Evolutionary conservation across 1,140 invertebrate species (phyloP).

Genomic region (Drosophila nannoptera): DNA sequence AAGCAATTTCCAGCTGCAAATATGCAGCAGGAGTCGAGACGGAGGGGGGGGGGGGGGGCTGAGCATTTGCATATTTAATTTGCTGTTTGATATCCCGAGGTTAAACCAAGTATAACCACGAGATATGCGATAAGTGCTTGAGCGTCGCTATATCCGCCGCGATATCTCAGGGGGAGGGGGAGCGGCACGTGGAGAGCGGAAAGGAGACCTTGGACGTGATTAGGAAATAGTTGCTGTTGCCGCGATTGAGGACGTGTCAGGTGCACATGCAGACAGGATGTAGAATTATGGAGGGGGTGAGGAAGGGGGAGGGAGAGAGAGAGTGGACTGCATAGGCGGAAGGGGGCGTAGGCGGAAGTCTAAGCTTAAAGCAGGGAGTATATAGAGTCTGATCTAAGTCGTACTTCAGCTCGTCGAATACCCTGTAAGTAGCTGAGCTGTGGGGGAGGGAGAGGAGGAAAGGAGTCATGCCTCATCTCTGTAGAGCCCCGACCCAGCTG

Average conservation of each 20-base stretch:
- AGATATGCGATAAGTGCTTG: constrained; percentile 4
- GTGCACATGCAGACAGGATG: background rate
- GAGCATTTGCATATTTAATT: constrained; percentile 48
- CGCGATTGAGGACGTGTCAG: background rate
- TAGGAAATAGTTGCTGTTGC: background rate
- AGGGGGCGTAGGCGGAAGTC: too few relatives aligned
- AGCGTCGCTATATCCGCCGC: background rate
- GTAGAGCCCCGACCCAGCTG: too few relatives aligned
- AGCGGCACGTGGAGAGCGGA: background rate
- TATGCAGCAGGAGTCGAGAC: constrained; percentile 15
- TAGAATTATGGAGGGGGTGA: background rate
- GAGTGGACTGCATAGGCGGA: too few relatives aligned
- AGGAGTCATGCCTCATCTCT: too few relatives aligned
- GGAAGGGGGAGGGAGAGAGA: too few relatives aligned
- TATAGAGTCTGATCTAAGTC: too few relatives aligned
- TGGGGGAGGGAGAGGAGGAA: too few relatives aligned
- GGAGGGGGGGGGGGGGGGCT: background rate
- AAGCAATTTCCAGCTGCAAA: constrained; percentile 33
- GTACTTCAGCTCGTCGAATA: too few relatives aligned
- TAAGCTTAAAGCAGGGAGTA: too few relatives aligned
- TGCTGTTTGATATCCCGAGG: constrained; percentile 38
- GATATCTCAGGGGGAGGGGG: background rate
- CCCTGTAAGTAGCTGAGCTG: too few relatives aligned
- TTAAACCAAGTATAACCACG: constrained; percentile 12
- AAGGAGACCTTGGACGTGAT: background rate